These are phyloP conservation scores for Physocephala rufipes DNA, from an alignment of 2,888 invertebrate genomes.

Conservation along the genomic window DNA sequence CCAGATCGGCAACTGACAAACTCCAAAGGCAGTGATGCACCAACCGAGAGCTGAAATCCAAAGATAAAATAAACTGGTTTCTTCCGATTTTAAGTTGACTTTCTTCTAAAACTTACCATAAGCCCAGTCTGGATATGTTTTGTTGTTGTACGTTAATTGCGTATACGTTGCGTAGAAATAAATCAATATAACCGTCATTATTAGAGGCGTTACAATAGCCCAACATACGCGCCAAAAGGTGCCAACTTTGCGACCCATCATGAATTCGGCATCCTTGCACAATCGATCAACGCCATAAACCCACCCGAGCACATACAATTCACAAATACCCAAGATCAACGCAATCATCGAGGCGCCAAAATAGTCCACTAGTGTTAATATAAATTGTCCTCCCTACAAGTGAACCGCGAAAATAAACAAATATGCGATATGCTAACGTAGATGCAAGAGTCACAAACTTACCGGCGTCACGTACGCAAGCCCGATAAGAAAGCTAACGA, in stretches of 20 bases:
- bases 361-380: slow-evolving; percentile 77
- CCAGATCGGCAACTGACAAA: slow-evolving; percentile 67
- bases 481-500: slow-evolving; percentile 69
- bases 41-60: slow-evolving; percentile 64
- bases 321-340: slow-evolving; percentile 72
- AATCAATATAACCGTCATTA: slow-evolving; percentile 76
- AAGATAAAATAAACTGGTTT: slow-evolving; percentile 11
- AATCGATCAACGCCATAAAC: slow-evolving; percentile 77
- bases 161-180: slow-evolving; percentile 74
- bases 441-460: slow-evolving; percentile 51
- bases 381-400: slow-evolving; percentile 76
- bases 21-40: slow-evolving; percentile 67
- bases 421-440: too few species aligned
- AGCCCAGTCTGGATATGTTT: slow-evolving; percentile 71
- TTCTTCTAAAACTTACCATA: slow-evolving; percentile 67
- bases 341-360: slow-evolving; percentile 81
- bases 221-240: slow-evolving; percentile 84
- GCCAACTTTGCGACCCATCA: slow-evolving; percentile 75
- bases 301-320: slow-evolving; percentile 77
- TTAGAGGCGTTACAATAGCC: slow-evolving; percentile 76
- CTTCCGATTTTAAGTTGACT: not conserved
- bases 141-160: slow-evolving; percentile 71
- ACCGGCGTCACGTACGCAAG: slow-evolving; percentile 75
- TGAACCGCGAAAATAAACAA: not conserved
- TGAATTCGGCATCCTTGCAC: slow-evolving; percentile 80